Evolutionary conservation across 2,888 invertebrate species (phyloP).

Genomic region (Euproctis similis): DNA sequence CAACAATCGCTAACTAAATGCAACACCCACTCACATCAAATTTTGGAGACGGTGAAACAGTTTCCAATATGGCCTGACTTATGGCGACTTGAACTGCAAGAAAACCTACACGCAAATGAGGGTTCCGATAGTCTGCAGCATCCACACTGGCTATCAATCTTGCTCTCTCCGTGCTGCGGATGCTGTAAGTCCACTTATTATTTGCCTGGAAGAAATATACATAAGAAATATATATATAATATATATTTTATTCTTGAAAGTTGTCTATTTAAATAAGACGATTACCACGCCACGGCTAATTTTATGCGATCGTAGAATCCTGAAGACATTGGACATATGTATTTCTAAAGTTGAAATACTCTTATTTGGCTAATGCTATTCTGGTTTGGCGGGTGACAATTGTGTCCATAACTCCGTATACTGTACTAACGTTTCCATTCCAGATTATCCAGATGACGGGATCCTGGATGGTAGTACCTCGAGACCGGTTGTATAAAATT

Average conservation of each 20-base stretch:
- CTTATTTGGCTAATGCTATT: no score
- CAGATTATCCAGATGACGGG: conserved; percentile 55
- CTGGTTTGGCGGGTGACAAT: no score
- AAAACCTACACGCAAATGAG: conserved; percentile 48
- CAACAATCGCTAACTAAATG: no score
- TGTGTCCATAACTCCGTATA: no score
- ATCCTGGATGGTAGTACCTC: conserved; percentile 20
- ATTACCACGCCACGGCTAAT: no score
- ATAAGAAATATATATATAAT: no score
- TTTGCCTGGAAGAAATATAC: conserved; percentile 17
- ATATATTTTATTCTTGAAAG: no score
- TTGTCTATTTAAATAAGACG: no score
- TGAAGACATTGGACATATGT: no score
- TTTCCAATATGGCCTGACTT: conserved; percentile 44
- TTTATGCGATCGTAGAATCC: no score
- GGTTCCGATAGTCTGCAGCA: conserved; percentile 20
- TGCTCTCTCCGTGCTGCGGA: conserved; percentile 53
- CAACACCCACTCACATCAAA: conserved; percentile 29
- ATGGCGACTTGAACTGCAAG: conserved; percentile 52
- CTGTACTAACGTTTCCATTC: conserved; percentile 30
- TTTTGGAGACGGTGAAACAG: conserved; percentile 17
- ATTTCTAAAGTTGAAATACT: no score
- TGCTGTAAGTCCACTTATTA: conserved; percentile 42
- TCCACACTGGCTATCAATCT: conserved; percentile 20
- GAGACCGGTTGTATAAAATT: conserved; percentile 32